These are phyloP conservation scores for Kobus ellipsiprymnus DNA, from an alignment of 2,113 vertebrate species.

Conservation along the genomic window DNA sequence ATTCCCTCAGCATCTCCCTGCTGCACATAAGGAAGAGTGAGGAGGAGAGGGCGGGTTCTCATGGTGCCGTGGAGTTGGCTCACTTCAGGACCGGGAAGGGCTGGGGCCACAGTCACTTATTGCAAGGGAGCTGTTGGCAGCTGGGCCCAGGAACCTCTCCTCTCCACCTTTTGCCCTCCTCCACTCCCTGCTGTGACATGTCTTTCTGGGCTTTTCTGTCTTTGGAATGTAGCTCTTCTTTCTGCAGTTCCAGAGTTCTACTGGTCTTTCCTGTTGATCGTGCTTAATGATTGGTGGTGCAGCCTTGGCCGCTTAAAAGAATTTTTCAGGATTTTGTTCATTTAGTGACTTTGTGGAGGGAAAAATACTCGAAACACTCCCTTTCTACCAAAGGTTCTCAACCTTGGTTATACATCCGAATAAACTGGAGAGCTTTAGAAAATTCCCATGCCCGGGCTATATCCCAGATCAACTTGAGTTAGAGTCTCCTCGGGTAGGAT, in stretches of 20 bases:
- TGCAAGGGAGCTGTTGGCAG: neutral
- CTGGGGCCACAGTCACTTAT: neutral
- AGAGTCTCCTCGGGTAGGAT: neutral
- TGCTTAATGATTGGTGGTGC: neutral
- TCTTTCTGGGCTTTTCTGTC: neutral
- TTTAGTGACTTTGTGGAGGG: neutral
- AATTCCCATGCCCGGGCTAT: neutral
- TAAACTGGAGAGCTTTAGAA: neutral
- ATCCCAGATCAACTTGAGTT: neutral
- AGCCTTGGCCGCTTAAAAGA: neutral
- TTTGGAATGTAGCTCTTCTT: neutral
- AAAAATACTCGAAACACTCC: neutral
- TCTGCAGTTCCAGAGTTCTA: neutral
- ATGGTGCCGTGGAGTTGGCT: neutral
- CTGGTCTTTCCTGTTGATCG: constrained; percentile 11
- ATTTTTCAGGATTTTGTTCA: neutral
- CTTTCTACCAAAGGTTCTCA: neutral
- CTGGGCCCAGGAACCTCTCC: neutral
- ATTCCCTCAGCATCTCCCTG: neutral
- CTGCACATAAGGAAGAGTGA: neutral
- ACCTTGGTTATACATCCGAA: neutral
- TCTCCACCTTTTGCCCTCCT: neutral
- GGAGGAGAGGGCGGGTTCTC: neutral
- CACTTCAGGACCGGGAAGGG: neutral
- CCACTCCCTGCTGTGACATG: neutral